Percentiles rank a stretch among this genome's conserved stretches.
Conservation (phyloP, 2,888 invertebrate species). For the Andricus curvator region DNA sequence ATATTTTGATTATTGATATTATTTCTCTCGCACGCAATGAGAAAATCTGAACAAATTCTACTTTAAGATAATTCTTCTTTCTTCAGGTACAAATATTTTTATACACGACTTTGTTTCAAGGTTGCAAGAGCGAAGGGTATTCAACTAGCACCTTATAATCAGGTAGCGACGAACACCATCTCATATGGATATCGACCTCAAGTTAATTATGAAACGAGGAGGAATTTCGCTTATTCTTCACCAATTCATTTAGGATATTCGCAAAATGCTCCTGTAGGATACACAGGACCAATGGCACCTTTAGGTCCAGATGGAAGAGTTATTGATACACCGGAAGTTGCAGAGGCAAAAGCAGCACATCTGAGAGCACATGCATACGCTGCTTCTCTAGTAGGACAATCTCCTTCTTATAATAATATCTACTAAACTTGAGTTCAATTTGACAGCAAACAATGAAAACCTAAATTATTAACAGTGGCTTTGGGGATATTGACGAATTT, state of each 20-base stretch:
- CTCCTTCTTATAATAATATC: constrained; percentile 10
- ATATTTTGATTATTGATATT: no score
- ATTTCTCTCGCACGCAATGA: no score
- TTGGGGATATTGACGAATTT: not conserved
- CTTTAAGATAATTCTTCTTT: not conserved
- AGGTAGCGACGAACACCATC: not conserved
- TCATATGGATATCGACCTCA: constrained; percentile 10
- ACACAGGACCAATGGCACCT: constrained; percentile 61
- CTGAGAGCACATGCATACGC: constrained; percentile 65
- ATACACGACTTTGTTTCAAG: not conserved
- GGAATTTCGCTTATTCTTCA: constrained; percentile 17
- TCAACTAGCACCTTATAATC: constrained; percentile 1
- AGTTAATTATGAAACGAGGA: constrained; percentile 15
- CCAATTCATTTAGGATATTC: not conserved
- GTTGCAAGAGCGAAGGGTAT: not conserved
- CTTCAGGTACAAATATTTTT: not conserved
- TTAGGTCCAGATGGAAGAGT: constrained; percentile 73
- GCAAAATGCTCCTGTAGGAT: constrained; percentile 2
- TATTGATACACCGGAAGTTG: constrained; percentile 74
- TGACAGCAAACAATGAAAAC: not conserved
- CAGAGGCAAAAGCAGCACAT: constrained; percentile 72
- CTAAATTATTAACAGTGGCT: not conserved
- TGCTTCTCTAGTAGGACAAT: constrained; percentile 24
- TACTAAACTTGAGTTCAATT: not conserved
- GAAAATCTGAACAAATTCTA: no score